Evolutionary conservation across 2,888 invertebrate genomes (phyloP).

Genomic region (Tetrapedia diversipes): DNA sequence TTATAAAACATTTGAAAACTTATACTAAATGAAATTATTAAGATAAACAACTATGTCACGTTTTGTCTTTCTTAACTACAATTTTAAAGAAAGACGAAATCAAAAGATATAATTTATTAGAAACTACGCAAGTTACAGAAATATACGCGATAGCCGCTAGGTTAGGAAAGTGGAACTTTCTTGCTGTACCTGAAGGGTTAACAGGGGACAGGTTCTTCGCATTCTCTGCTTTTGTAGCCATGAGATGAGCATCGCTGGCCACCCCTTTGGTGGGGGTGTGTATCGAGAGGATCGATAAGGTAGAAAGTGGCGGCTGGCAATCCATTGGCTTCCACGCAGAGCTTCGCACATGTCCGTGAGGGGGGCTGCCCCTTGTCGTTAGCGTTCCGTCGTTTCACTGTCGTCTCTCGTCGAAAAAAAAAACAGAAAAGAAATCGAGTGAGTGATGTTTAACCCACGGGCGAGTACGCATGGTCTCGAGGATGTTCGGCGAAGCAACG

Average conservation of each 20-base stretch:
- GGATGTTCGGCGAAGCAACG: constrained; percentile 1
- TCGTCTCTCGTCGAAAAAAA: not conserved
- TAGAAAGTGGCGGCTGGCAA: constrained; percentile 41
- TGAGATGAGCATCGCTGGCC: constrained; percentile 35
- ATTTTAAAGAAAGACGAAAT: too few relatives aligned
- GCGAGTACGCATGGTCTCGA: not conserved
- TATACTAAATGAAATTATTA: too few relatives aligned
- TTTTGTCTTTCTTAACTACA: too few relatives aligned
- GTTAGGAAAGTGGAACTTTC: too few relatives aligned
- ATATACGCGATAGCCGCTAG: too few relatives aligned
- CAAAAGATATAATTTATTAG: too few relatives aligned
- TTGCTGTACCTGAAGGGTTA: too few relatives aligned
- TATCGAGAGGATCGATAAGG: constrained; percentile 61
- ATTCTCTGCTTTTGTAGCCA: not conserved
- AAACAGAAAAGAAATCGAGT: constrained; percentile 13
- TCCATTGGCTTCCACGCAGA: constrained; percentile 24
- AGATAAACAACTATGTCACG: too few relatives aligned
- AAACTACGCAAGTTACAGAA: too few relatives aligned
- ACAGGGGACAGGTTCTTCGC: not conserved
- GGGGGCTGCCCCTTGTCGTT: constrained; percentile 6
- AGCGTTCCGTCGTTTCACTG: constrained; percentile 1
- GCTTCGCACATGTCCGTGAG: constrained; percentile 12
- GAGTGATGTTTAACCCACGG: constrained; percentile 32
- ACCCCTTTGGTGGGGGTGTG: constrained; percentile 30
- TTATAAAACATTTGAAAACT: too few relatives aligned